These are phyloP conservation scores for Pseudococcus longispinus DNA, from an alignment of 2,888 invertebrate species.

Conservation along the genomic window DNA sequence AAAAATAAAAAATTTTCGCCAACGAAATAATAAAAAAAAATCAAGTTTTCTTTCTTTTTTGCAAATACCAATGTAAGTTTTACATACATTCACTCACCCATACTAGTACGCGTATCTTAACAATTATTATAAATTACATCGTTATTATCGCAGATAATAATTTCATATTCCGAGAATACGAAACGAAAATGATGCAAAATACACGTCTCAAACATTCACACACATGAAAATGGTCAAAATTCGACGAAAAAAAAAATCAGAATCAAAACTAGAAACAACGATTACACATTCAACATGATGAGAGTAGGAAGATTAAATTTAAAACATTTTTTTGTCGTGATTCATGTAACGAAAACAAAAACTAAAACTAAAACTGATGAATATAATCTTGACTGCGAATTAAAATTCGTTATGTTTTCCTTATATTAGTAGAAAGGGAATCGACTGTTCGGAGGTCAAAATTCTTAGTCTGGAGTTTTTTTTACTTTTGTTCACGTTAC, in stretches of 20 bases:
- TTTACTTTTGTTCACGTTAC: conserved; percentile 59
- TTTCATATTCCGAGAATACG: conserved; percentile 1
- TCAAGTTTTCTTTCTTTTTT: neutral
- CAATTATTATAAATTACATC: neutral
- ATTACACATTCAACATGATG: conserved; percentile 25
- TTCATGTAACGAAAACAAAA: neutral
- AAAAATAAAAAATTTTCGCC: neutral
- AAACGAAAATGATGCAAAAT: conserved; percentile 12
- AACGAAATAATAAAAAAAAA: conserved; percentile 6
- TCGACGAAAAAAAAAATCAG: neutral
- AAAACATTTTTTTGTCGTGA: conserved; percentile 4
- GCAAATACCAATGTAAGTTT: neutral
- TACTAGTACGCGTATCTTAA: neutral
- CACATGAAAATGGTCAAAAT: neutral
- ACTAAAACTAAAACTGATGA: conserved; percentile 6
- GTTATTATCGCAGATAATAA: conserved; percentile 22
- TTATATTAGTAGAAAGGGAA: conserved; percentile 50
- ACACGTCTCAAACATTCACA: neutral
- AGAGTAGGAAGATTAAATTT: neutral
- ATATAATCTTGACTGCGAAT: conserved; percentile 29
- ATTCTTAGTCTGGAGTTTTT: conserved; percentile 52
- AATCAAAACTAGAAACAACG: neutral
- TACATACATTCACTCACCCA: neutral
- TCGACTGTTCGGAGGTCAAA: conserved; percentile 54
- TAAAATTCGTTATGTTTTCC: conserved; percentile 9